Evolutionary conservation across 2,113 vertebrate genomes (phyloP).

Genomic region (Brienomyrus longianalis): DNA sequence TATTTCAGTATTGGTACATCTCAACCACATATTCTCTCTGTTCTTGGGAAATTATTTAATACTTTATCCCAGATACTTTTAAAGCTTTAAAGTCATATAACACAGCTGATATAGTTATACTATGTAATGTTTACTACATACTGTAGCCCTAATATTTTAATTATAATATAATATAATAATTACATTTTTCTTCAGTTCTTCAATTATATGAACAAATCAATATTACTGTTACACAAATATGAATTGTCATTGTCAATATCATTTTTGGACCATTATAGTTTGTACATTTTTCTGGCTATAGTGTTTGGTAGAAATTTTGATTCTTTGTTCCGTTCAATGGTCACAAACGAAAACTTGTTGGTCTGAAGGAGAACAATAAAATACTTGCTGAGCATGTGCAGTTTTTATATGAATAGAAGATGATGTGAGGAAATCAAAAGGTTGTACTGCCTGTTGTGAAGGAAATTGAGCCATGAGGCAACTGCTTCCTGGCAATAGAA

Average conservation of each 20-base stretch:
- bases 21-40: neutral
- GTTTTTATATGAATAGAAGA: neutral
- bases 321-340: neutral
- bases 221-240: neutral
- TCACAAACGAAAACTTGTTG: neutral
- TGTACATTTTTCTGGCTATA: neutral
- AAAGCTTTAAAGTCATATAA: neutral
- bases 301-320: neutral
- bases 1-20: neutral
- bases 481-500: neutral
- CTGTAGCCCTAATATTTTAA: neutral
- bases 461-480: neutral
- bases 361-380: neutral
- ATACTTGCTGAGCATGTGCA: neutral
- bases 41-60: neutral
- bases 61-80: neutral
- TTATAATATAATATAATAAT: neutral
- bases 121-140: neutral
- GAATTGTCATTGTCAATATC: neutral
- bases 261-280: neutral
- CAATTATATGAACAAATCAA: neutral
- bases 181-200: neutral
- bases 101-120: neutral
- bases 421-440: neutral
- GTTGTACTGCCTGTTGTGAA: neutral